Evolutionary conservation across 2,888 invertebrate genomes (phyloP).

Genomic region (Tillus elongatus): DNA sequence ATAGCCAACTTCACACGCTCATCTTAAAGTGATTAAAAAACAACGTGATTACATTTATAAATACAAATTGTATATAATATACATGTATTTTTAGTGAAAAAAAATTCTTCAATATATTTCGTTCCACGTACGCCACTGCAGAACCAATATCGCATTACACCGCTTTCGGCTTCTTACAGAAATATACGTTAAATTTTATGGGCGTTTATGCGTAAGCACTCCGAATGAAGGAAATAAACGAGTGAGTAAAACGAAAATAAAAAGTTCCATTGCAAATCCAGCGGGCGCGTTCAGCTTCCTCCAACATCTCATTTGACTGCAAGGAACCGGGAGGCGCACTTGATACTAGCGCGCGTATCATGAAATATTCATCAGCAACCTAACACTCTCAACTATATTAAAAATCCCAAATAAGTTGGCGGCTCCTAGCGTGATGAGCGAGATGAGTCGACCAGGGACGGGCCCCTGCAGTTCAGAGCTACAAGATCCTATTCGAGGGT

Average conservation of each 20-base stretch:
- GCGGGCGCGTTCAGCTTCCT: slow-evolving; percentile 33
- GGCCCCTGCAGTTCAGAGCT: no score
- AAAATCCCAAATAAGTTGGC: slow-evolving; percentile 42
- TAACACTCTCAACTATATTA: slow-evolving; percentile 43
- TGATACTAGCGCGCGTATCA: slow-evolving; percentile 41
- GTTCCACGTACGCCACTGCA: slow-evolving; percentile 12
- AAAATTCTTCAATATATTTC: no score
- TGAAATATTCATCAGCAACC: slow-evolving; percentile 44
- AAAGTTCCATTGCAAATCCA: slow-evolving; percentile 38
- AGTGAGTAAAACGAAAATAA: slow-evolving; percentile 37
- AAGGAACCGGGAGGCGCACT: slow-evolving; percentile 33
- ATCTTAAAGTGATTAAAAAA: no score
- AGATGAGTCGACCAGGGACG: no score
- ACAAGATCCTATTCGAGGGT: no score
- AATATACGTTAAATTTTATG: slow-evolving; percentile 41
- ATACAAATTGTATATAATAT: no score
- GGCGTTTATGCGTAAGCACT: slow-evolving; percentile 38
- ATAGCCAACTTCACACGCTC: no score
- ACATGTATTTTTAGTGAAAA: no score
- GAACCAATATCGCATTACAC: slow-evolving; percentile 40
- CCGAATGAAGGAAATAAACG: slow-evolving; percentile 37
- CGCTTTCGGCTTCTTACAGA: slow-evolving; percentile 36
- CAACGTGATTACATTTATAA: no score
- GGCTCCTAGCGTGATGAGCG: no score
- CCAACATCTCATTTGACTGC: slow-evolving; percentile 27